Evolutionary conservation across 2,797 vertebrate species (phyloP).

Genomic region (Craterocephalus amniculus): DNA sequence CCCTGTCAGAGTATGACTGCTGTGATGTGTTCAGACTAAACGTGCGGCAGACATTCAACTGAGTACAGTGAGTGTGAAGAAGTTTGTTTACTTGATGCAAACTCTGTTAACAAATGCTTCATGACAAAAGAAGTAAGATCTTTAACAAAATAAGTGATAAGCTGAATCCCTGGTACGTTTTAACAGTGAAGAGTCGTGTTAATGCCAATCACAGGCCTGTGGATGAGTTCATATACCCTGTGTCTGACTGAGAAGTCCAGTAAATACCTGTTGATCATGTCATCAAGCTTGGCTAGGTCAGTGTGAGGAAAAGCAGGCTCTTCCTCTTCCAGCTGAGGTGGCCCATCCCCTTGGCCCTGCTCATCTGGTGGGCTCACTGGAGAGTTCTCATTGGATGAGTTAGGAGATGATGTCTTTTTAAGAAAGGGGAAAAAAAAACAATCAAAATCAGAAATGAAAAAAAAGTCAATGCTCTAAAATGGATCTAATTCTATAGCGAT

Average conservation of each 20-base stretch:
- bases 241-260: not conserved
- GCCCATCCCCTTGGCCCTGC: conserved; percentile 90
- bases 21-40: conserved; percentile 9
- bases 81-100: not conserved
- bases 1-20: not conserved
- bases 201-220: not conserved
- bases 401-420: conserved; percentile 92
- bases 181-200: not conserved
- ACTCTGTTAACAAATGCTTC: not conserved
- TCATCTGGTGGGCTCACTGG: conserved; percentile 97
- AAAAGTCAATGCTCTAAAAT: not conserved
- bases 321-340: conserved; percentile 96
- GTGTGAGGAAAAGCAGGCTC: conserved; percentile 99
- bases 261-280: conserved; percentile 99
- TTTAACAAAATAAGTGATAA: not conserved
- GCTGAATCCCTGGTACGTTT: not conserved
- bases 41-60: not conserved
- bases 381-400: conserved; percentile 99
- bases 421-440: conserved; percentile 12
- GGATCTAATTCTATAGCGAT: not conserved
- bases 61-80: not conserved
- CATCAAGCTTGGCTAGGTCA: conserved; percentile 99
- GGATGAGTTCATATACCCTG: not conserved
- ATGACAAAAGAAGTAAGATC: not conserved
- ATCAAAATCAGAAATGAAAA: not conserved